Conservation (phyloP, 2,888 invertebrate genomes). For the Microdon myrmicae region DNA sequence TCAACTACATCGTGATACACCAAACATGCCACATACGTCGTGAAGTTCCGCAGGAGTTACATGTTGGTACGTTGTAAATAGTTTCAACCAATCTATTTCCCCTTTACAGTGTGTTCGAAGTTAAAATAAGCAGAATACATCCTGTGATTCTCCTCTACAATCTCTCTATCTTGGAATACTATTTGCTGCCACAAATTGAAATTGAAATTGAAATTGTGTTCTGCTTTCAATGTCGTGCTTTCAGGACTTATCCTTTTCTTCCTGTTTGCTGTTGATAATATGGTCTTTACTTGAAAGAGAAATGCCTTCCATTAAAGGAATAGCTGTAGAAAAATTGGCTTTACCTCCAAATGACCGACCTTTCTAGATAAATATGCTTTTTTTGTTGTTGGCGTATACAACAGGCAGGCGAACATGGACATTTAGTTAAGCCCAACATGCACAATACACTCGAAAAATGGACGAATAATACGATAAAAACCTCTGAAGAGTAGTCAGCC, state of each 20-base stretch:
- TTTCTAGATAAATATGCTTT: conserved; percentile 34
- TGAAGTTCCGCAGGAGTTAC: conserved; percentile 17
- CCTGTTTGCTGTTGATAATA: neutral
- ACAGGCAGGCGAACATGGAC: neutral
- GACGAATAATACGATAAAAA: neutral
- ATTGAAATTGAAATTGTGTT: conserved; percentile 51
- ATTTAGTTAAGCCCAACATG: conserved; percentile 25
- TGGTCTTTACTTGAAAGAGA: conserved; percentile 19
- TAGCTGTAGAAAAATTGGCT: conserved; percentile 34
- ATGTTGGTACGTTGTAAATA: conserved; percentile 40
- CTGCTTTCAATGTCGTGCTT: conserved; percentile 49
- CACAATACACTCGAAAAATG: conserved; percentile 26
- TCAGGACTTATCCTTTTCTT: conserved; percentile 6
- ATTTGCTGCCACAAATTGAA: conserved; percentile 49
- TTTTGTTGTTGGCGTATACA: conserved; percentile 10
- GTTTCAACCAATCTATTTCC: conserved; percentile 19
- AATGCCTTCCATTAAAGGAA: conserved; percentile 40
- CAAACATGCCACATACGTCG: conserved; percentile 36
- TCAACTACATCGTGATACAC: neutral
- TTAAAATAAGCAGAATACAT: no score
- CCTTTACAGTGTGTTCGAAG: no score
- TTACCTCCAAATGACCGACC: conserved; percentile 24
- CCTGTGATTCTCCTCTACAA: no score
- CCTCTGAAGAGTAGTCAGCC: no score
- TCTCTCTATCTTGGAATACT: no score